Evolutionary conservation across 2,888 invertebrate species (phyloP).

Genomic region (Lochmaea capreae): DNA sequence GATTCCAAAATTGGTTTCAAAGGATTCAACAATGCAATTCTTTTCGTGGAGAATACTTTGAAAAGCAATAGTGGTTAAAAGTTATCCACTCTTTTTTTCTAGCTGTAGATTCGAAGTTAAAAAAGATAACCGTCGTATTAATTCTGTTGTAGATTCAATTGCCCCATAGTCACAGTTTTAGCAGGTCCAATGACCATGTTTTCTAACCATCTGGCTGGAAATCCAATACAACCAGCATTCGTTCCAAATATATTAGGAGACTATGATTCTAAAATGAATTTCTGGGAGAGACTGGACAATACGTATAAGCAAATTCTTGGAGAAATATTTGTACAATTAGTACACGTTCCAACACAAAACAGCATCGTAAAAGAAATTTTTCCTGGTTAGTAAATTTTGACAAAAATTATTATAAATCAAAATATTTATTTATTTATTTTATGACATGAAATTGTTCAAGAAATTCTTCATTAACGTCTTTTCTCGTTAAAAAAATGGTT

Average conservation of each 20-base stretch:
- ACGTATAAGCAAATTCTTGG: conserved; percentile 52
- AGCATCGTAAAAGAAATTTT: conserved; percentile 51
- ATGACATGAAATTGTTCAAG: too few species aligned
- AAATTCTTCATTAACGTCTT: too few species aligned
- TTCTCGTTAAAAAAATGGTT: too few species aligned
- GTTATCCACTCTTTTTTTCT: too few species aligned
- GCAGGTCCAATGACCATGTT: conserved; percentile 37
- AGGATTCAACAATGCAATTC: too few species aligned
- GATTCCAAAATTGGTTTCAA: too few species aligned
- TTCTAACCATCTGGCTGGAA: conserved; percentile 64
- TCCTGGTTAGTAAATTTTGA: conserved; percentile 35
- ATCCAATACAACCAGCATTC: conserved; percentile 66
- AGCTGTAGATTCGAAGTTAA: too few species aligned
- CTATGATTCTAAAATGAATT: conserved; percentile 64
- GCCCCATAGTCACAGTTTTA: conserved; percentile 36
- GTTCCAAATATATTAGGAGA: conserved; percentile 65
- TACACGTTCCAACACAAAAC: conserved; percentile 42
- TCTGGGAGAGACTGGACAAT: conserved; percentile 69
- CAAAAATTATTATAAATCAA: too few species aligned
- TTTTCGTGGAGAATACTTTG: too few species aligned
- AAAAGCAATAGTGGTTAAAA: too few species aligned
- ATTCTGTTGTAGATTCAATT: conserved; percentile 36
- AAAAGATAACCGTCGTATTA: too few species aligned
- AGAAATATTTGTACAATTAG: conserved; percentile 18
- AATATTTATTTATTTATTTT: too few species aligned